Percentiles rank a stretch among this genome's conserved stretches.
These are phyloP conservation scores for Candoia aspera DNA, from an alignment of 2,113 vertebrate species.

Conservation along the genomic window DNA sequence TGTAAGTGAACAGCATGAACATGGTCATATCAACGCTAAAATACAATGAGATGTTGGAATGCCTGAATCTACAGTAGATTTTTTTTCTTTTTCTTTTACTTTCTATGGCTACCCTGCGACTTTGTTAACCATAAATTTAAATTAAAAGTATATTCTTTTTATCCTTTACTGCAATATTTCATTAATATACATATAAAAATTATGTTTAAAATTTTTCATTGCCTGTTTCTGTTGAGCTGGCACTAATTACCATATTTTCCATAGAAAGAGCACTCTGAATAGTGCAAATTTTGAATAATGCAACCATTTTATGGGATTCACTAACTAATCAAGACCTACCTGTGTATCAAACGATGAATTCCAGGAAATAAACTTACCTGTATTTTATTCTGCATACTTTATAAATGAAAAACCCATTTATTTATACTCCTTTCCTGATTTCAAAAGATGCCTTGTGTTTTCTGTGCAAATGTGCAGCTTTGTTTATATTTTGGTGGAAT, in stretches of 20 bases:
- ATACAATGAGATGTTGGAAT: not conserved
- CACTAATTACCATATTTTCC: not conserved
- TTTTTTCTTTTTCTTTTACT: not conserved
- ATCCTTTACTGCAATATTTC: not conserved
- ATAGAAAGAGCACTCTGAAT: not conserved
- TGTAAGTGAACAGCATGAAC: not conserved
- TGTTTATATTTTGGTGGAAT: conserved; percentile 4
- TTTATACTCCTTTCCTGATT: not conserved
- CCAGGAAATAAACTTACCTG: not conserved
- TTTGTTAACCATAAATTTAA: not conserved
- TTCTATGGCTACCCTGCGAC: not conserved
- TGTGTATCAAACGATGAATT: not conserved
- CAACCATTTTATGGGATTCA: not conserved
- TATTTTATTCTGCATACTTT: not conserved
- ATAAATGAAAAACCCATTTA: not conserved
- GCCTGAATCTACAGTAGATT: not conserved
- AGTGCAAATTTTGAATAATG: not conserved
- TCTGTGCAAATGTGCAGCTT: not conserved
- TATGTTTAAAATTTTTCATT: not conserved
- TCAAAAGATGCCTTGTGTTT: not conserved
- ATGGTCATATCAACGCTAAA: not conserved
- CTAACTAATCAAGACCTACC: not conserved
- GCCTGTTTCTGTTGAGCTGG: not conserved
- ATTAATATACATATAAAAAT: not conserved
- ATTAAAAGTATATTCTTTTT: not conserved